Conservation (phyloP, 2,113 vertebrate genomes). For the Misgurnus mizolepis region DNA sequence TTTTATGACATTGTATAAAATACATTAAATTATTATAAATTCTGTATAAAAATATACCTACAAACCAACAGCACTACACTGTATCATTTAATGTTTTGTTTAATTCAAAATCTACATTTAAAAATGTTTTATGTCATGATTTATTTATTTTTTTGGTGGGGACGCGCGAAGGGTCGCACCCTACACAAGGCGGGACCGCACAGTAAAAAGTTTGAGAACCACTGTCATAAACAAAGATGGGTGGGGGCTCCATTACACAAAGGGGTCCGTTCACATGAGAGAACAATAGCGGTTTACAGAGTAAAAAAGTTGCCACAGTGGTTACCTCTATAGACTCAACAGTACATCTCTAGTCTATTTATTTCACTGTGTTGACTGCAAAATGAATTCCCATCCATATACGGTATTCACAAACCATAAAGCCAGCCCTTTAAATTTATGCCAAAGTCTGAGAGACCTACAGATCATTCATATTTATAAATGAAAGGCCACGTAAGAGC, state of each 20-base stretch:
- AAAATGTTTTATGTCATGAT: too few species aligned
- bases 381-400: slow-evolving; percentile 18
- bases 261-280: slow-evolving; percentile 39
- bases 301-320: slow-evolving; percentile 17
- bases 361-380: neutral
- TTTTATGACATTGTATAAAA: too few species aligned
- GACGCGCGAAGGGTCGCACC: too few species aligned
- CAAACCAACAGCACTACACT: too few species aligned
- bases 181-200: too few species aligned
- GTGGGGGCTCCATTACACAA: neutral
- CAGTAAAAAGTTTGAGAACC: too few species aligned
- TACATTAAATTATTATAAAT: too few species aligned
- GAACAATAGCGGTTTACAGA: slow-evolving; percentile 38
- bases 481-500: neutral
- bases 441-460: neutral
- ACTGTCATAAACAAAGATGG: neutral
- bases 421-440: neutral
- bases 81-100: too few species aligned
- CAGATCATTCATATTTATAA: neutral
- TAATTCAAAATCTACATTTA: too few species aligned
- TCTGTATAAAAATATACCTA: too few species aligned
- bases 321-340: slow-evolving; percentile 19
- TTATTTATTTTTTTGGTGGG: too few species aligned
- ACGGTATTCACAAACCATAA: slow-evolving; percentile 8
- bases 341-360: neutral